phyloP scores from a whole-genome alignment of 1,140 invertebrate species.

The Micrasema longulum region DNA sequence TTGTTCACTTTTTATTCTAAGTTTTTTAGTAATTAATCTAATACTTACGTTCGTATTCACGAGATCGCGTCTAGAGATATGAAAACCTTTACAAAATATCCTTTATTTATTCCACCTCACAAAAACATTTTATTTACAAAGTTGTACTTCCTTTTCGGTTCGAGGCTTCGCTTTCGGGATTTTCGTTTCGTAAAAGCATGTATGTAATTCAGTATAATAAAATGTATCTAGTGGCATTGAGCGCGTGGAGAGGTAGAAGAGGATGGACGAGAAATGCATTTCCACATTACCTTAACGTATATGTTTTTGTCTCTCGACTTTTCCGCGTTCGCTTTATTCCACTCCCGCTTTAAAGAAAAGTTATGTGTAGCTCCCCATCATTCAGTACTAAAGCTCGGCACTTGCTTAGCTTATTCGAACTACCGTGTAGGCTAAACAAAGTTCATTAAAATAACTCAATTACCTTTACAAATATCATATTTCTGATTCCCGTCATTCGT shows the following conservation, averaged over 20 bases:
- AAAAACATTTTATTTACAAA: slow-evolving; percentile 34
- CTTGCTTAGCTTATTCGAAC: slow-evolving; percentile 1
- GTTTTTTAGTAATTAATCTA: no score
- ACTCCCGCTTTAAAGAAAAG: not conserved
- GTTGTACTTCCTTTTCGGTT: slow-evolving; percentile 22
- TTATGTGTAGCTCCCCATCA: not conserved
- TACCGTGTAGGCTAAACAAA: not conserved
- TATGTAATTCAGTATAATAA: slow-evolving; percentile 31
- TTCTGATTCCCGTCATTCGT: no score
- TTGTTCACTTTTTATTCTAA: no score
- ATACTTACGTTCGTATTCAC: no score
- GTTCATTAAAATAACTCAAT: no score
- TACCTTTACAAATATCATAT: no score
- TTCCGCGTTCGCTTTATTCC: not conserved
- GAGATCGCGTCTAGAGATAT: no score
- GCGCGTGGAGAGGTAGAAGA: not conserved
- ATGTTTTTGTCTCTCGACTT: not conserved
- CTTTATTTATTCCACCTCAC: slow-evolving; percentile 23
- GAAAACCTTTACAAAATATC: slow-evolving; percentile 1
- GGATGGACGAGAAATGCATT: slow-evolving; percentile 20
- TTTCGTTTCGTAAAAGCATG: slow-evolving; percentile 9
- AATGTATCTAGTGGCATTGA: slow-evolving; percentile 11
- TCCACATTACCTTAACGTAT: slow-evolving; percentile 17
- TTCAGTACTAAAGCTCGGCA: not conserved
- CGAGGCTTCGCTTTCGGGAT: slow-evolving; percentile 34